Base-by-base conservation (phyloP, 64 coral and sea anemone genomes). In the Trachythela sp. region DNA sequence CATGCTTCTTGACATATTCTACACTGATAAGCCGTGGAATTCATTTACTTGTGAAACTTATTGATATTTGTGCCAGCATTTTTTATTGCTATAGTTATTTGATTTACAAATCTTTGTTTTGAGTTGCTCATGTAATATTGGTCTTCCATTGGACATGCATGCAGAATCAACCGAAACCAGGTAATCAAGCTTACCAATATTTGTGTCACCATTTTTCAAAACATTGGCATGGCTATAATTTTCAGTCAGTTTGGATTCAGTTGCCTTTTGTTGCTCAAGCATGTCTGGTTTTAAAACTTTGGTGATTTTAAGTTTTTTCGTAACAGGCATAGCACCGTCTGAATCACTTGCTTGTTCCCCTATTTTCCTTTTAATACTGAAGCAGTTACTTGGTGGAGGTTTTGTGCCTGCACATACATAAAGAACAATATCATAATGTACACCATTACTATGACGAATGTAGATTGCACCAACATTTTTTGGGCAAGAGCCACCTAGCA, bases 1-100 rank as follows among this genome's bases (percentile, higher is more conserved):
- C 84, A 85, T 39, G 39, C 84, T 85, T 85, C 84, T 40, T 48
- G 39, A 42, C 84, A 85, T 45, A 85, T 48, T 15, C 39, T 40
- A 85, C 84, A 85, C 84, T 39, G 84, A 85, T 85, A 85, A 38
- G 41, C 40, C 26, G 29, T 40, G 38, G 22, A 85, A 14, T 85
- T 39, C 22, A 85, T 40, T 40, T 35, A 85, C 2, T 85, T 85
- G 39, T 85, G 84, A 43, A 85, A 85, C 26, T 85, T 43, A 48
- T 2, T 48, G 31, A 85, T 85, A 42, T 85, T 85, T 85, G 54
- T 59, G 18, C 54, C 54, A 59, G 54, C 54, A 59, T 59, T 59
- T 20, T 59, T 59, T 14, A 59, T 59, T 22, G 54, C 15, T 59
- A 11, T 11, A 59, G 24, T 59, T 59, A 59, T 59, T n/a, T 59